Base-by-base conservation (phyloP, 1,140 invertebrate genomes). In the Trichogramma pretiosum region DNA sequence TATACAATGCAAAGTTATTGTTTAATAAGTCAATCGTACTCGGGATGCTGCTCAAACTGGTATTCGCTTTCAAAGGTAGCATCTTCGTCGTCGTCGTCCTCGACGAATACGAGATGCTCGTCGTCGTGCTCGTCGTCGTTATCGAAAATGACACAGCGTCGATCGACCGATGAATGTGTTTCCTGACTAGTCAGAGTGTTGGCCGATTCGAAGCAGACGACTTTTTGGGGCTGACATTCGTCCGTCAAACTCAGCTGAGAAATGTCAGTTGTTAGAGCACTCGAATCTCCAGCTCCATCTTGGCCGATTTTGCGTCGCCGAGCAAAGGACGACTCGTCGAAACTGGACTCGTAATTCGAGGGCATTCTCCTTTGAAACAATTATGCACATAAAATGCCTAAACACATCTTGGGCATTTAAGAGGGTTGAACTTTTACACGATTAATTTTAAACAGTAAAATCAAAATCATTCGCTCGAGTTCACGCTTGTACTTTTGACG, bases 281-380 rank as follows among this genome's bases (percentile, higher is more conserved):
- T 23, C 16, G 43, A 46, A n/a, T 51, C 49, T 3, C 49, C 49
- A 16, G 22, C 28, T n/a, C 36, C 36, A 2, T 26, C 5, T 16
- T 39, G 19, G 11, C n/a, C 17, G n/a, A 28, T 9, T 17, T 35
- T 17, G 7, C n/a, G 9, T 30, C 11, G 24, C 5, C 11, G 24
- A 5, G 24, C n/a, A n/a, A n/a, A 11, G 24, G 5, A 28, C 24
- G 24, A 28, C 24, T 28, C 11, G 24, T 11, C 24, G 24, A 7
- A 7, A 28, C 11, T 11, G 24, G 5, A 7, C 24, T 5, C 11
- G 24, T 28, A 5, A 11, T 28, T 28, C 24, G 24, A 28, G n/a
- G n/a, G n/a, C n/a, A n/a, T n/a, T n/a, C n/a, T n/a, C n/a, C n/a
- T n/a, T n/a, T n/a, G n/a, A n/a, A n/a, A n/a, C n/a, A n/a, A n/a